These are phyloP conservation scores for Ploceus nigricollis DNA, from an alignment of 2,113 vertebrate genomes.

Conservation along the genomic window DNA sequence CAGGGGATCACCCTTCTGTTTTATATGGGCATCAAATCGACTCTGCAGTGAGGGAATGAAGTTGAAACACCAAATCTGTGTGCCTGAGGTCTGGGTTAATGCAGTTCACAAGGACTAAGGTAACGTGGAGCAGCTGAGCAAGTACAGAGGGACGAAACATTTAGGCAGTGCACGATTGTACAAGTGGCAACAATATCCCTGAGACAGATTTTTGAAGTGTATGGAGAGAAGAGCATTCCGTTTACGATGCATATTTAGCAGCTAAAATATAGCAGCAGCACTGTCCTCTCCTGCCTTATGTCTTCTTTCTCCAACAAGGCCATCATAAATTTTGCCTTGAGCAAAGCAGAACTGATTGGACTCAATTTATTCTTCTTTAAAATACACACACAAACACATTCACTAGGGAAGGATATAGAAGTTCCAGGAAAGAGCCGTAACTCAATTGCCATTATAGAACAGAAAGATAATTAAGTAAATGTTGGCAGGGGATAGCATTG, in stretches of 20 bases:
- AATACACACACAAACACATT: slow-evolving; percentile 42
- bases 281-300: not conserved
- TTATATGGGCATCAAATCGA: not conserved
- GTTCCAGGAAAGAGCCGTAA: slow-evolving; percentile 63
- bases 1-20: not conserved
- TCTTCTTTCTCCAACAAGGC: slow-evolving; percentile 2
- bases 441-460: slow-evolving; percentile 61
- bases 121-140: not conserved
- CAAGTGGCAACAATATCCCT: not conserved
- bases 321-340: slow-evolving; percentile 56
- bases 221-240: not conserved
- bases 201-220: not conserved
- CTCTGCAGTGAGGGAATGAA: not conserved
- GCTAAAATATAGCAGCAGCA: slow-evolving; percentile 6
- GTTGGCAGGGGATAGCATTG: slow-evolving; percentile 47
- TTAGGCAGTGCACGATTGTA: not conserved
- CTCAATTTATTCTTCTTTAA: slow-evolving; percentile 50
- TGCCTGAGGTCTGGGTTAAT: not conserved
- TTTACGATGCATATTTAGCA: slow-evolving; percentile 31
- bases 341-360: slow-evolving; percentile 34
- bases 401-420: slow-evolving; percentile 28
- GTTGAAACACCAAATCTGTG: not conserved
- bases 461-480: slow-evolving; percentile 67
- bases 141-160: not conserved
- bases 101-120: not conserved